Conservation (phyloP, 2,113 vertebrate species). For the Pelvicachromis taeniatus region DNA sequence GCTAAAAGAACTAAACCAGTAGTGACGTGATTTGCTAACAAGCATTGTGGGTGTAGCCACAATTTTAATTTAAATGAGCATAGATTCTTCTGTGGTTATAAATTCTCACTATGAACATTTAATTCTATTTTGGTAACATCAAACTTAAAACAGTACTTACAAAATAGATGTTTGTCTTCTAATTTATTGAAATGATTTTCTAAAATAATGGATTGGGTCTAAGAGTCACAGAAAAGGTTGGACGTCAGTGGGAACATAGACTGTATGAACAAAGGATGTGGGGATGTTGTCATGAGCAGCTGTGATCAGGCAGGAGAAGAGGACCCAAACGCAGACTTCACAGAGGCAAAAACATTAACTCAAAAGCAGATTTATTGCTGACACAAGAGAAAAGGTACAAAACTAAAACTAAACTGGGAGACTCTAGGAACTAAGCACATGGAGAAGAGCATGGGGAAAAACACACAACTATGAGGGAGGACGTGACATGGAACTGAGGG, state of each 20-base stretch:
- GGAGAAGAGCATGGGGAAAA: not conserved
- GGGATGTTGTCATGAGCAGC: not conserved
- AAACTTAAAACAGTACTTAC: not conserved
- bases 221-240: not conserved
- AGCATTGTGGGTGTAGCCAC: not conserved
- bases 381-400: not conserved
- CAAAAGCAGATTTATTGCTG: not conserved
- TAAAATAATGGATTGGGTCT: not conserved
- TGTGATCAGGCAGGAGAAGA: not conserved
- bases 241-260: not conserved
- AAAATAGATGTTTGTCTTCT: not conserved
- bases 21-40: not conserved
- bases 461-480: rapidly evolving
- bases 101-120: not conserved
- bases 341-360: rapidly evolving
- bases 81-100: not conserved
- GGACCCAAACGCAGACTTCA: not conserved
- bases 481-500: rapidly evolving
- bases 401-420: not conserved
- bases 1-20: not conserved
- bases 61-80: not conserved
- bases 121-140: not conserved
- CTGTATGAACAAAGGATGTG: not conserved
- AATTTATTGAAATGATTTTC: not conserved
- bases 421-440: not conserved